phyloP scores from a whole-genome alignment of 2,113 vertebrate species.

The Tautogolabrus adspersus region DNA sequence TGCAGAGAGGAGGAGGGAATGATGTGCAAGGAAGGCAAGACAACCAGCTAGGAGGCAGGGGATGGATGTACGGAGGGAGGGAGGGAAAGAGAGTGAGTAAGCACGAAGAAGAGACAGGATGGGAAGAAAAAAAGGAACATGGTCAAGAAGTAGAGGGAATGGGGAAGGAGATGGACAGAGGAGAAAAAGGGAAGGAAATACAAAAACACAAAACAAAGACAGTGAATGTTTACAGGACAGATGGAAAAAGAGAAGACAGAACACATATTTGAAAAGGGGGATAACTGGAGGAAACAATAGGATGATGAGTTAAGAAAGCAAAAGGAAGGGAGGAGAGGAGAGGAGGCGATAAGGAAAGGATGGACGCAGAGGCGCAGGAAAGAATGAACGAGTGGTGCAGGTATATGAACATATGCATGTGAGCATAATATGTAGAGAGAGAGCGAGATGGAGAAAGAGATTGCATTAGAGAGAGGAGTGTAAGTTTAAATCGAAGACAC shows the following conservation, averaged over 20 bases:
- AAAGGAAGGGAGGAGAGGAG: background rate
- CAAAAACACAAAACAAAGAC: background rate
- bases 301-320: no score
- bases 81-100: background rate
- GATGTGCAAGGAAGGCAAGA: background rate
- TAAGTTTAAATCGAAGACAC: slow-evolving; percentile 83
- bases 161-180: background rate
- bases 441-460: slow-evolving; percentile 35
- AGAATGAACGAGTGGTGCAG: background rate
- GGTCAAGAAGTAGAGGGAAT: background rate
- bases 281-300: no score
- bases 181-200: background rate
- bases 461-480: slow-evolving; percentile 63
- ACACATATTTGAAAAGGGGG: background rate
- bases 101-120: background rate
- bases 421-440: background rate
- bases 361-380: background rate
- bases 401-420: slow-evolving; percentile 7
- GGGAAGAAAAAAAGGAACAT: background rate
- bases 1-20: background rate
- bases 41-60: background rate
- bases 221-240: no score
- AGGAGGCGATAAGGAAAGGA: background rate
- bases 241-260: no score
- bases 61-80: background rate